These are phyloP conservation scores for Chrysomallon squamiferum DNA, from an alignment of 1,140 invertebrate species.

Conservation along the genomic window DNA sequence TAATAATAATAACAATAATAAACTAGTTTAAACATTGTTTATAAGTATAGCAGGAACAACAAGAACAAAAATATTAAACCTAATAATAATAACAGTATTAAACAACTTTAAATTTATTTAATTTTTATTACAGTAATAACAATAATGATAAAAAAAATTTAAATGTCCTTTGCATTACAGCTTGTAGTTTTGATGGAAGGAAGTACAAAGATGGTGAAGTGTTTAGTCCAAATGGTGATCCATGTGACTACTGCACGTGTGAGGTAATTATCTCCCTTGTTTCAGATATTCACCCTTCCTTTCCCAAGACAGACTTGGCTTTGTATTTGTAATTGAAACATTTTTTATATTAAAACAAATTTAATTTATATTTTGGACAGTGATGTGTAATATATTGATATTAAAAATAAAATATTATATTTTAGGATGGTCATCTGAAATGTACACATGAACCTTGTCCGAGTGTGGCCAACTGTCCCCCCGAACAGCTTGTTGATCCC, in stretches of 20 bases:
- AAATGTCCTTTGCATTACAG: slow-evolving; percentile 43
- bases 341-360: too few species aligned
- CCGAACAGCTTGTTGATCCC: slow-evolving; percentile 72
- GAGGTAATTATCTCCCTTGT: slow-evolving; percentile 18
- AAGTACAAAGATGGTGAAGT: slow-evolving; percentile 39
- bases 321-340: neutral
- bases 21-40: too few species aligned
- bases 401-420: neutral
- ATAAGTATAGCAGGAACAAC: too few species aligned
- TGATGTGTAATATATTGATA: too few species aligned
- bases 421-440: slow-evolving; percentile 31
- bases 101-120: too few species aligned
- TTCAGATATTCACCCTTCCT: neutral
- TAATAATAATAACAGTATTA: too few species aligned
- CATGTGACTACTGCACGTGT: slow-evolving; percentile 48
- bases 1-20: too few species aligned
- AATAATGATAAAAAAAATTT: too few species aligned
- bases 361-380: too few species aligned
- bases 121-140: too few species aligned
- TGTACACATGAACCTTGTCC: slow-evolving; percentile 46
- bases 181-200: slow-evolving; percentile 37
- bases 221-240: slow-evolving; percentile 46
- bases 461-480: slow-evolving; percentile 39
- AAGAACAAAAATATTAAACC: too few species aligned
- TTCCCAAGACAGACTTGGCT: neutral